These are phyloP conservation scores for Proteles cristata DNA, from an alignment of 2,113 vertebrate species.

Conservation along the genomic window DNA sequence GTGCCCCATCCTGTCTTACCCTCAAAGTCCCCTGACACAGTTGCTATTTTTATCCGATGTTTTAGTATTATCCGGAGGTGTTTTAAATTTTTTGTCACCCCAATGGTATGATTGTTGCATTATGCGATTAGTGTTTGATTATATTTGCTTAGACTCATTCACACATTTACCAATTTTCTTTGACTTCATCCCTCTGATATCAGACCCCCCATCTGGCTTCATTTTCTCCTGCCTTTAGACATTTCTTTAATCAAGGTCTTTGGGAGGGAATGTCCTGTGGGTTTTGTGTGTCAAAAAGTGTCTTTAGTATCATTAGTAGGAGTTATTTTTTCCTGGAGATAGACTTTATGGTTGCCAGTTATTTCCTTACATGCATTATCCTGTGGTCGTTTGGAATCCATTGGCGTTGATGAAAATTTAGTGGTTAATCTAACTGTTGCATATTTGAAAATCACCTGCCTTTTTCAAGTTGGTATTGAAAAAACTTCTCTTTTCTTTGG, in stretches of 20 bases:
- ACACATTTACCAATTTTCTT: not conserved
- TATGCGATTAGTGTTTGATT: not conserved
- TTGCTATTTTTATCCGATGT: not conserved
- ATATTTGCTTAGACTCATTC: not conserved
- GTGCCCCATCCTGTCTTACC: not conserved
- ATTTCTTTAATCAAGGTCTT: not conserved
- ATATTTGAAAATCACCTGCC: not conserved
- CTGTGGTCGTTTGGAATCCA: not conserved
- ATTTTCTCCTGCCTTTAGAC: not conserved
- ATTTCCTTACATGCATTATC: not conserved
- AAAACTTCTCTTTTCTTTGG: not conserved
- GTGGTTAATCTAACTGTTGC: not conserved
- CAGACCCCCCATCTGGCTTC: not conserved
- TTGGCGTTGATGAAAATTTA: not conserved
- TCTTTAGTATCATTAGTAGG: not conserved
- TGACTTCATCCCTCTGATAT: not conserved
- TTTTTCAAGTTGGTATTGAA: conserved; percentile 2
- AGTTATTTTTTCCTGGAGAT: not conserved
- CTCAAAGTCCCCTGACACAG: not conserved
- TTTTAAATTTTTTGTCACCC: not conserved
- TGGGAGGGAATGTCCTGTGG: not conserved
- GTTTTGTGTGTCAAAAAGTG: not conserved
- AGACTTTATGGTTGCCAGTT: not conserved
- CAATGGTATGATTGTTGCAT: not conserved
- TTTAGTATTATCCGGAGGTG: not conserved